Evolutionary conservation across 1,140 invertebrate species (phyloP), one percentile per base, ranked within the genome.

Genomic region (Drosophila nannoptera): DNA sequence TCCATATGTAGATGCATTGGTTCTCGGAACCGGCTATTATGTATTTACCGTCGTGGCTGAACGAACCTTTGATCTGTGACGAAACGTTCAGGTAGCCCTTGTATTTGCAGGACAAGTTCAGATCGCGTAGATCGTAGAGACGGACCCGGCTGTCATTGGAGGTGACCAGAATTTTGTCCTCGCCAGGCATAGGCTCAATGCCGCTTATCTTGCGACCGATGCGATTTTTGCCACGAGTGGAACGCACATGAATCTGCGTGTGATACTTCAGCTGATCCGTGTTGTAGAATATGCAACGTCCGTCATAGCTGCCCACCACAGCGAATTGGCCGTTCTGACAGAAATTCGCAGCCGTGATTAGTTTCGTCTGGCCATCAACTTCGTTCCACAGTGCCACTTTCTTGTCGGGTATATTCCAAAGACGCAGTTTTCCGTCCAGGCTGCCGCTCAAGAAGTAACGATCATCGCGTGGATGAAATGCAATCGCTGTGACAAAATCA

Each of bases 391-490:
- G 93, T 0, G 97, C 97, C 6, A 97, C 93, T 90, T 99, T 99
- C 89, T 99, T 99, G 87, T 99, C 98, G 0, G 98, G 97, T 87
- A 99, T 99, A 89, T 99, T 99, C 98, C 98, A 99, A 0, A 99
- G 90, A 6, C 98, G 91, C n/a, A 99, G 91, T 90, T 99, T 99
- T 11, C 97, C 97, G 91, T 99, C 98, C 7, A 99, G 90, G 12
- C 97, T 98, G 11, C 97, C 97, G 72, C 96, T 98, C 2, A 99
- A 90, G 89, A 99, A 99, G 90, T 98, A 99, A 12, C 97, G 91
- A 90, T 99, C 97, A 90, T 98, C 97, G 62, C 95, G 93, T 0
- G 98, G 98, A 92, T 99, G 97, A 89, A 99, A 99, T 36, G 97
- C 97, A 80, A 99, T 99, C 1, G 98, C 97, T 0, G 98, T 99